A percentile compares a stretch with the other conserved stretches of the same genome.
These are phyloP conservation scores for Caenorhabditis becei DNA, from an alignment of 2,888 invertebrate genomes.

Conservation along the genomic window DNA sequence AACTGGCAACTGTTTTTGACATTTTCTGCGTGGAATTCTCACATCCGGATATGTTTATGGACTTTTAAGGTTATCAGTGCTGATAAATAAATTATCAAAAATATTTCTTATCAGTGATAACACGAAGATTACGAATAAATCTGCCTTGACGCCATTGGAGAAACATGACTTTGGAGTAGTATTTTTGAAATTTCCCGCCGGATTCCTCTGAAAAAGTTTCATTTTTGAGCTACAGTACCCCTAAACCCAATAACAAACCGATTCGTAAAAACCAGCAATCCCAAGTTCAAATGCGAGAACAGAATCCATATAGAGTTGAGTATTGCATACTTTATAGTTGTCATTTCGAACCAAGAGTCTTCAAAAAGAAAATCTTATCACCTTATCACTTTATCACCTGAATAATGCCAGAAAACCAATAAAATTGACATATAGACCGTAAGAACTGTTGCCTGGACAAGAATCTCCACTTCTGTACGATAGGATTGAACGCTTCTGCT, in stretches of 20 bases:
- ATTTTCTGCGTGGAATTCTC: constrained; percentile 60
- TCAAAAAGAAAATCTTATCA: no score
- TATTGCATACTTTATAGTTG: not conserved
- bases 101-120: no score
- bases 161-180: not conserved
- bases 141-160: not conserved
- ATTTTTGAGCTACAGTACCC: not conserved
- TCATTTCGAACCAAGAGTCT: constrained; percentile 22
- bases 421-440: constrained; percentile 28
- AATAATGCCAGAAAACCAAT: constrained; percentile 37
- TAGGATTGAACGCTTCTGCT: not conserved
- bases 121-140: not conserved
- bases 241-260: not conserved
- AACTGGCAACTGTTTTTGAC: constrained; percentile 65
- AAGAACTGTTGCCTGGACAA: constrained; percentile 19
- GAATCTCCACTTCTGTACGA: constrained; percentile 3
- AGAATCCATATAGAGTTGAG: constrained; percentile 19
- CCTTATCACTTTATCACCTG: not conserved
- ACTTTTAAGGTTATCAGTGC: not conserved
- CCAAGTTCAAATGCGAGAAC: constrained; percentile 7
- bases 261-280: not conserved
- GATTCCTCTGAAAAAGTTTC: not conserved
- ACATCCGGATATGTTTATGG: constrained; percentile 54
- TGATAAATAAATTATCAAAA: not conserved
- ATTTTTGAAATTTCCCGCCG: not conserved